Percentiles rank a stretch among this genome's conserved stretches.
These are phyloP conservation scores for Corbicula japonica DNA, from an alignment of 2,888 invertebrate genomes.

Conservation along the genomic window DNA sequence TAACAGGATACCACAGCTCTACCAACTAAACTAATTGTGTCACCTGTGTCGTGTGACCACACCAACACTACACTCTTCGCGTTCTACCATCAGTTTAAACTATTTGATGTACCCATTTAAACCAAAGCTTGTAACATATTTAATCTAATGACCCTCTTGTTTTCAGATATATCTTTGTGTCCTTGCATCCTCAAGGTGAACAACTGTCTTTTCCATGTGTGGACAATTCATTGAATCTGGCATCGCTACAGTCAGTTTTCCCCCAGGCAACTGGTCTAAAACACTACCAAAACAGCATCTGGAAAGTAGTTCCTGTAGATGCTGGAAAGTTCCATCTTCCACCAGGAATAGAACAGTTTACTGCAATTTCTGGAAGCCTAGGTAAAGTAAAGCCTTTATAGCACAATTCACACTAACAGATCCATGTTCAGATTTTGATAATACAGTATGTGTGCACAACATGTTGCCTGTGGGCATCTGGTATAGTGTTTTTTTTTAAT, in stretches of 20 bases:
- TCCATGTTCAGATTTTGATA: constrained; percentile 13
- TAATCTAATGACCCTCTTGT: constrained; percentile 2
- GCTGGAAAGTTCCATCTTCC: constrained; percentile 13
- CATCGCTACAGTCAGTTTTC: constrained; percentile 13
- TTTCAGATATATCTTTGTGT: constrained; percentile 13
- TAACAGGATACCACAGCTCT: no score
- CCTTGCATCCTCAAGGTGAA: constrained; percentile 13
- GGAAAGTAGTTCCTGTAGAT: constrained; percentile 13
- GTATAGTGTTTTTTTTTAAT: constrained; percentile 7
- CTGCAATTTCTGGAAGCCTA: constrained; percentile 10
- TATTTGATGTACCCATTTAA: constrained; percentile 15
- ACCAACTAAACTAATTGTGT: no score
- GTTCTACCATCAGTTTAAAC: no score
- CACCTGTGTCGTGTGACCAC: no score
- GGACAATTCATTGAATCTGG: constrained; percentile 8
- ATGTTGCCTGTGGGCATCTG: neutral
- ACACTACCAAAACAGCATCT: constrained; percentile 9
- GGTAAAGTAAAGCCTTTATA: constrained; percentile 10
- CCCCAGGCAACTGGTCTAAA: constrained; percentile 8
- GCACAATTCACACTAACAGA: constrained; percentile 10
- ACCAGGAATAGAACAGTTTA: constrained; percentile 12
- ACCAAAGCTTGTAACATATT: no score
- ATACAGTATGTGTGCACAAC: constrained; percentile 13
- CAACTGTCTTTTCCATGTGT: constrained; percentile 6
- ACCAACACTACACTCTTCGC: no score